Conservation (phyloP, 2,888 invertebrate genomes). For the Lacanobia wlatinum region DNA sequence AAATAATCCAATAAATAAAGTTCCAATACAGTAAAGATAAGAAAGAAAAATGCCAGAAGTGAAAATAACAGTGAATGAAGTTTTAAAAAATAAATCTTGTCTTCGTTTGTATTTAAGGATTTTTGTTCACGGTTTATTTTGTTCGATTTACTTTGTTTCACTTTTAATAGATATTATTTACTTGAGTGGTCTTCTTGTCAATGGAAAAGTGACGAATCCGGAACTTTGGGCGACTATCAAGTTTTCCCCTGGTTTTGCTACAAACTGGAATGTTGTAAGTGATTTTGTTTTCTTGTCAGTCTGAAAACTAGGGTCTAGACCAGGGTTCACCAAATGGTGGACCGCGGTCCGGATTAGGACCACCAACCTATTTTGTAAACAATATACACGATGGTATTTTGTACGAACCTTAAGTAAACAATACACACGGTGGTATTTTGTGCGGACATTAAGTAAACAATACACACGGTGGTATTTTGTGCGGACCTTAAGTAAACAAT, state of each 20-base stretch:
- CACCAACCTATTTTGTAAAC: no score
- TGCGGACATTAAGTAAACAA: no score
- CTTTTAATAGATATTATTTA: accelerated
- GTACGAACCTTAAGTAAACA: no score
- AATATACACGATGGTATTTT: no score
- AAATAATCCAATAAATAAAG: not conserved
- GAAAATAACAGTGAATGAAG: conserved; percentile 17
- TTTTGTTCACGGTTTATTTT: conserved; percentile 11
- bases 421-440: no score
- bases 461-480: no score
- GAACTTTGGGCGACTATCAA: accelerated
- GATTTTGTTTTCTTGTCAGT: no score
- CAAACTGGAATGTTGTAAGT: conserved; percentile 41
- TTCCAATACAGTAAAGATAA: not conserved
- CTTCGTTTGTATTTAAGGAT: conserved; percentile 25
- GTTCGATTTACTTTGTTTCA: not conserved
- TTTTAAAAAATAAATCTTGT: not conserved
- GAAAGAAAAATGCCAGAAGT: conserved; percentile 18
- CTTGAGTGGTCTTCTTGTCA: accelerated
- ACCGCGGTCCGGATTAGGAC: no score
- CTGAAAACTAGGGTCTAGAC: no score
- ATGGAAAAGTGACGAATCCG: not conserved
- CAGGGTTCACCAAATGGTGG: no score
- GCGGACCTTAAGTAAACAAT: no score
- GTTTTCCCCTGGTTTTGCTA: accelerated